Conservation (phyloP, 2,797 vertebrate species). For the Botia almorhae region DNA sequence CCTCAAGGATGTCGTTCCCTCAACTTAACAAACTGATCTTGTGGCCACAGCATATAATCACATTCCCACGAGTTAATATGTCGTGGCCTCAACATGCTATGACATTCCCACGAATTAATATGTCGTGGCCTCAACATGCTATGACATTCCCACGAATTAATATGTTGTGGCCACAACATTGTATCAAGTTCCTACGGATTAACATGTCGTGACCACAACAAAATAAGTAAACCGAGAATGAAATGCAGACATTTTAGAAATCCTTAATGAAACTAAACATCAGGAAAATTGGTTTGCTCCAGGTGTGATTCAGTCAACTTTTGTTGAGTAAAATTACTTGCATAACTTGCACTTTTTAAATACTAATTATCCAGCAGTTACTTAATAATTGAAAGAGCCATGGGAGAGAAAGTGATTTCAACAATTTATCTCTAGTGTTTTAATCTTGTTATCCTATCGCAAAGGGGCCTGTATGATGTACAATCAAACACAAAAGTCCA, state of each 20-base stretch:
- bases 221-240: too few species aligned
- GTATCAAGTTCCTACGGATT: too few species aligned
- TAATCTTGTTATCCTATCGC: slow-evolving; percentile 21
- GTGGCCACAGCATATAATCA: too few species aligned
- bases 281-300: neutral
- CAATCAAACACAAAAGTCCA: neutral
- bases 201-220: too few species aligned
- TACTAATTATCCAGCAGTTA: neutral
- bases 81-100: too few species aligned
- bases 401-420: slow-evolving; percentile 6
- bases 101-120: too few species aligned
- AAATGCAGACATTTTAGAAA: neutral
- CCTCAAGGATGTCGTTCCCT: too few species aligned
- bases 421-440: neutral
- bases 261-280: neutral
- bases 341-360: slow-evolving; percentile 15
- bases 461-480: slow-evolving; percentile 30
- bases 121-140: too few species aligned
- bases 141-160: too few species aligned
- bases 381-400: slow-evolving; percentile 34
- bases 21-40: too few species aligned
- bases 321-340: neutral
- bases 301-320: neutral
- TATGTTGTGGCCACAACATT: too few species aligned
- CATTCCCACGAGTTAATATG: too few species aligned